Percentiles rank a stretch among this genome's conserved stretches.
phyloP scores from a whole-genome alignment of 2,888 invertebrate species.

The Desoria tigrina region DNA sequence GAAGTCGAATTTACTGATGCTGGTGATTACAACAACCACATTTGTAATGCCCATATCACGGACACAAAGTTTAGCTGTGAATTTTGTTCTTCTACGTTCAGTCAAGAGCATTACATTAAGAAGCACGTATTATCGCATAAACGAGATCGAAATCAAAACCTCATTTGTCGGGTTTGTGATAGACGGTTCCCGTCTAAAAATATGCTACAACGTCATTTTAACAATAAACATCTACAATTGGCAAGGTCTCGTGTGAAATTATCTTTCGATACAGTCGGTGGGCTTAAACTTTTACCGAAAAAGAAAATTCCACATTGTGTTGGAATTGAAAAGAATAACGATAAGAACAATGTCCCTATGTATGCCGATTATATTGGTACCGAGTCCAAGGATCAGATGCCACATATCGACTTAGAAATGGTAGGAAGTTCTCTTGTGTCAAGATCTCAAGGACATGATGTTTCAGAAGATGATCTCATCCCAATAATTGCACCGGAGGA shows the following conservation, averaged over 20 bases:
- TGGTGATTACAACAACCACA: slow-evolving; percentile 2
- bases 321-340: not conserved
- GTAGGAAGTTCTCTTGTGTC: not conserved
- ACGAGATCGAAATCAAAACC: not conserved
- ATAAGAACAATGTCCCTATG: not conserved
- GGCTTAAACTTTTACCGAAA: not conserved
- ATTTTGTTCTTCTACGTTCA: slow-evolving; percentile 11
- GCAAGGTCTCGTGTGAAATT: not conserved
- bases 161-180: slow-evolving; percentile 10
- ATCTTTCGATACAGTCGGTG: not conserved
- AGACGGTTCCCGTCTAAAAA: slow-evolving; percentile 1
- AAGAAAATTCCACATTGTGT: not conserved
- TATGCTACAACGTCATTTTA: not conserved
- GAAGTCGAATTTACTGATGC: slow-evolving; percentile 5
- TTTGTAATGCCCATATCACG: not conserved
- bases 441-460: not conserved
- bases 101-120: not conserved
- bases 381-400: not conserved
- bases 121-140: slow-evolving; percentile 6
- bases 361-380: not conserved
- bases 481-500: not conserved
- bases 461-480: not conserved
- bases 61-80: slow-evolving; percentile 9
- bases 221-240: slow-evolving; percentile 6
- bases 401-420: slow-evolving; percentile 1